Conservation (phyloP, 2,113 vertebrate species). For the Epinephelus lanceolatus region DNA sequence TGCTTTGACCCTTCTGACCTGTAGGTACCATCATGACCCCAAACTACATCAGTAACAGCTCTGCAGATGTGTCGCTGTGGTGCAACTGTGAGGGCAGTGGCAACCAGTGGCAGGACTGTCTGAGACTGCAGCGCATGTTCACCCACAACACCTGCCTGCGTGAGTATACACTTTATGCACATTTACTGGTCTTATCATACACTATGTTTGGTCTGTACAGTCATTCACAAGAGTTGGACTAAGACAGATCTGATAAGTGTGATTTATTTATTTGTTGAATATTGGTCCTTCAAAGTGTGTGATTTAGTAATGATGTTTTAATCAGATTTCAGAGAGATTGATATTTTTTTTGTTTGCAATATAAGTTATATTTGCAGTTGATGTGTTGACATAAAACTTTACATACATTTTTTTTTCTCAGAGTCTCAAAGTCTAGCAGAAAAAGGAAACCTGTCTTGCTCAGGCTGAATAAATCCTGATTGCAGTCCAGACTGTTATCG, state of each 20-base stretch:
- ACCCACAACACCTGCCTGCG: slow-evolving; percentile 88
- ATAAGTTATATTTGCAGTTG: not conserved
- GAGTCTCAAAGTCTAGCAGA: not conserved
- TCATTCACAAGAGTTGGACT: not conserved
- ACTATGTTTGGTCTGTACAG: not conserved
- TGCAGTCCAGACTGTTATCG: not conserved
- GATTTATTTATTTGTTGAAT: not conserved
- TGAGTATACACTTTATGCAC: slow-evolving; percentile 48
- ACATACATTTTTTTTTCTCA: too few relatives aligned
- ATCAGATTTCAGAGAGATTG: not conserved
- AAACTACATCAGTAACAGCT: slow-evolving; percentile 93
- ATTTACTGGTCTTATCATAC: not conserved
- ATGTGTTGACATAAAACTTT: not conserved
- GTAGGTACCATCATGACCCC: slow-evolving; percentile 95
- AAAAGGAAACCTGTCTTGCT: not conserved
- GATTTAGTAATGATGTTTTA: not conserved
- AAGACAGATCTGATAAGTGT: not conserved
- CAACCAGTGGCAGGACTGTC: slow-evolving; percentile 93
- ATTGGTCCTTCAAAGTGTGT: not conserved
- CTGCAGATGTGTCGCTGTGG: slow-evolving; percentile 90
- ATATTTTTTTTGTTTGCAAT: not conserved
- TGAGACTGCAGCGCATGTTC: slow-evolving; percentile 90
- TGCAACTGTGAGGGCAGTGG: slow-evolving; percentile 94
- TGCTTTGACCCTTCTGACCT: slow-evolving; percentile 25
- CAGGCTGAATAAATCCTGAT: not conserved